phyloP scores from a whole-genome alignment of 1,140 invertebrate genomes.

The Leguminivora glycinivorella region DNA sequence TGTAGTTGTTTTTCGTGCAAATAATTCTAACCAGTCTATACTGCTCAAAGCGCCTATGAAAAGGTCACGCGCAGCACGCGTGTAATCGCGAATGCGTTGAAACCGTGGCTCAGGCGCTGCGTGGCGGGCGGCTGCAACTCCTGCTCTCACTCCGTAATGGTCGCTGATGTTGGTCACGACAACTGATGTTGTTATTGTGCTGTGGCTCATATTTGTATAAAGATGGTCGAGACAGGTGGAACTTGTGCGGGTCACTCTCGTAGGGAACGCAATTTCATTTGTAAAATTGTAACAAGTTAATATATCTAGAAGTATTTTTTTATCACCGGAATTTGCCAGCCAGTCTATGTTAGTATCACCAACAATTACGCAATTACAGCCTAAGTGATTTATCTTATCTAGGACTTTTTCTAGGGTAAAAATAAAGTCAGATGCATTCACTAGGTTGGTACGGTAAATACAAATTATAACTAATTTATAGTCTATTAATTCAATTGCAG shows the following conservation, averaged over 20 bases:
- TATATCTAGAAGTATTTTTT: neutral
- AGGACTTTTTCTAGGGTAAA: conserved; percentile 4
- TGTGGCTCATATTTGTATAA: neutral
- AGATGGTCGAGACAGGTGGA: neutral
- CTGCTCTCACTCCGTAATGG: neutral
- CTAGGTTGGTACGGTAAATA: conserved; percentile 1
- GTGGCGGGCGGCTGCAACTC: neutral
- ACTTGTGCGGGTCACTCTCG: neutral
- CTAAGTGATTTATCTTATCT: neutral
- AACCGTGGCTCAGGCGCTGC: neutral
- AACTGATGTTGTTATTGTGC: too few species aligned
- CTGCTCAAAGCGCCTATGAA: neutral
- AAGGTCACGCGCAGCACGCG: neutral
- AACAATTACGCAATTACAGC: neutral
- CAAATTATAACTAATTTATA: conserved; percentile 5
- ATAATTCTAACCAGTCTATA: neutral
- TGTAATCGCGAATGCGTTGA: neutral
- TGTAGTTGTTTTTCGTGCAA: neutral
- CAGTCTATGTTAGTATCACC: conserved; percentile 7
- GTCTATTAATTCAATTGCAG: conserved; percentile 9
- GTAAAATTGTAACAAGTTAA: neutral
- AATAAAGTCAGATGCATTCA: neutral
- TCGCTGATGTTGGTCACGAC: conserved; percentile 5
- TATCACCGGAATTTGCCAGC: neutral
- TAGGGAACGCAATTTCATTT: neutral